Base-by-base conservation (phyloP, 1,140 invertebrate species). In the Micrasema minimum region DNA sequence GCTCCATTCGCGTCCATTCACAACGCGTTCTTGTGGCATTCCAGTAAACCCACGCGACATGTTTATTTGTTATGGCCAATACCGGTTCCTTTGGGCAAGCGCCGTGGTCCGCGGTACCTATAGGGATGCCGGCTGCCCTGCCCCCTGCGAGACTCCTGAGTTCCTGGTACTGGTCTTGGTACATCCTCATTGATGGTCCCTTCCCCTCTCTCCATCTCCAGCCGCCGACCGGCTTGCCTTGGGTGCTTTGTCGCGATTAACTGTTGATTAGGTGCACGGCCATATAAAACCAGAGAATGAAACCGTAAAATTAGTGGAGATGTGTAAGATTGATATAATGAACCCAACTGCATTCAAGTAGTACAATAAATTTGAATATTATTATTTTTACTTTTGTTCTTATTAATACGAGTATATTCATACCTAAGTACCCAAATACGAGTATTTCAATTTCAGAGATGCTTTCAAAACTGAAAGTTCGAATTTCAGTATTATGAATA, bases 21-120 rank as follows among this genome's bases (percentile, higher is more conserved):
- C 62, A 37, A 66, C 62, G 31, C 62, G 46, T 51, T 66, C 62
- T 48, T 51, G 45, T 66, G 46, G 46, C 45, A 66, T 66, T 66
- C 62, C 62, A 37, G 62, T 37, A 66, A 50, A 46, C 62, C 62
- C 62, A 66, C 62, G 62, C 62, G 62, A 66, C 62, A 66, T 31
- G 62, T 66, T 50, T 66, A 66, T 66, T 66, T 50, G 45, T 66
- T 66, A 22, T 51, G 46, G 7, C 46, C 46, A 66, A 66, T 66
- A 66, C 62, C 62, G 62, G 62, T 66, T 66, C 48, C 45, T 50
- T 37, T 66, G 43, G 62, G 51, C 62, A 66, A 46, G 14, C 62
- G 62, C 45, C 31, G 48, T 26, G 23, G 23, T 26, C 50, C 50
- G n/a, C n/a, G n/a, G n/a, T n/a, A n/a, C n/a, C n/a, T n/a, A n/a